Conservation (phyloP, 2,113 vertebrate genomes). For the Pygoscelis antarcticus region DNA sequence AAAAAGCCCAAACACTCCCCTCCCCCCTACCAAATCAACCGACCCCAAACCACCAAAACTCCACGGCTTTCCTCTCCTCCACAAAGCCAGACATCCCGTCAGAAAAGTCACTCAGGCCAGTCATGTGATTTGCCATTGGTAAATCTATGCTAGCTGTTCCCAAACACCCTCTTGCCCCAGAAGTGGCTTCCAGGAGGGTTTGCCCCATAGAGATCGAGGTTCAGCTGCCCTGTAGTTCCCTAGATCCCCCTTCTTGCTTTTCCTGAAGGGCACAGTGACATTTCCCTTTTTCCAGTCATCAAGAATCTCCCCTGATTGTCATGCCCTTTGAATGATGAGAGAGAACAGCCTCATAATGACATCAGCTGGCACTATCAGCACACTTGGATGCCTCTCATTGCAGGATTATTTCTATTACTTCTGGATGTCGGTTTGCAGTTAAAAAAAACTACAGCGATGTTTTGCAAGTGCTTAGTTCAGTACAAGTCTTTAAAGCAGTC, state of each 20-base stretch:
- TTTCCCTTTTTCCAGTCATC: neutral
- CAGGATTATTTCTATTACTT: conserved; percentile 4
- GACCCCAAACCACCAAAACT: neutral
- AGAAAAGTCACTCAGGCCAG: neutral
- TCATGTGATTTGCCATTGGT: neutral
- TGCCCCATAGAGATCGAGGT: neutral
- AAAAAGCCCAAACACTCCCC: neutral
- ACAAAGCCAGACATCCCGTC: neutral
- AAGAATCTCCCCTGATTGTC: neutral
- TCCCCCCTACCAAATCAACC: rapidly evolving
- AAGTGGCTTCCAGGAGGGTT: neutral
- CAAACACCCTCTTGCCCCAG: neutral
- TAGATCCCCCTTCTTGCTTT: neutral
- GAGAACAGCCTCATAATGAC: neutral
- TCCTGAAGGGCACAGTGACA: neutral
- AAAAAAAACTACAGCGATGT: neutral
- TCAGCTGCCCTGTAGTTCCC: neutral
- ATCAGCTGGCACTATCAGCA: neutral
- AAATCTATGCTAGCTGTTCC: neutral
- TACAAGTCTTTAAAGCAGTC: neutral
- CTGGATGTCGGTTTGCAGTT: neutral
- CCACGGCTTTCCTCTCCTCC: neutral
- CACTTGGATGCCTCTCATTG: neutral
- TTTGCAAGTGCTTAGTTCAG: neutral
- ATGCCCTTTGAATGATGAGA: neutral